Conservation (phyloP, 2,888 invertebrate species). For the Tillus elongatus region DNA sequence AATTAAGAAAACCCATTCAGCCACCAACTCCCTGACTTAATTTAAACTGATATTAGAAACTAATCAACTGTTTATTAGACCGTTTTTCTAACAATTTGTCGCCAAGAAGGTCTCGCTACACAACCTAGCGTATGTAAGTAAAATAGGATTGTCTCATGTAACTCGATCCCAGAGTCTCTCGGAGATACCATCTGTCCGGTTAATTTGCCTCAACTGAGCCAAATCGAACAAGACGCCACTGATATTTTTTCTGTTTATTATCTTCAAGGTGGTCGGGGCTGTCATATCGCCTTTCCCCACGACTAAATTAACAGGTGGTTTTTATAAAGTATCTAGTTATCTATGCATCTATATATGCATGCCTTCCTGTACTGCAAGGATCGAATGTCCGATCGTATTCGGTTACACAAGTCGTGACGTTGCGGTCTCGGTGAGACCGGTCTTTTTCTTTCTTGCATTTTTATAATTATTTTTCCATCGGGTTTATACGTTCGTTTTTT, state of each 20-base stretch:
- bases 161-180: background rate
- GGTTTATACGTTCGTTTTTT: no score
- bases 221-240: background rate
- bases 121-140: no score
- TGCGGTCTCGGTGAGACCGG: no score
- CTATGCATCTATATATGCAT: background rate
- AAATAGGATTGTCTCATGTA: background rate
- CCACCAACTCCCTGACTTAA: no score
- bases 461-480: no score
- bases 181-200: background rate
- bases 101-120: no score
- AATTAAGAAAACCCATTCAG: no score
- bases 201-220: slow-evolving; percentile 1
- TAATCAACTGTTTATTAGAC: no score
- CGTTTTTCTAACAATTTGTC: slow-evolving; percentile 3
- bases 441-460: no score
- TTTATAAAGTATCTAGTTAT: slow-evolving; percentile 3
- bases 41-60: no score
- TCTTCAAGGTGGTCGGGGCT: slow-evolving; percentile 31
- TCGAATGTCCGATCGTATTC: no score
- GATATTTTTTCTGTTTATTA: slow-evolving; percentile 16
- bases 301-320: slow-evolving; percentile 3
- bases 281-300: slow-evolving; percentile 29
- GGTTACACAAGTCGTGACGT: no score
- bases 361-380: background rate